phyloP scores from a whole-genome alignment of 2,113 vertebrate genomes.

The Pelobates fuscus region DNA sequence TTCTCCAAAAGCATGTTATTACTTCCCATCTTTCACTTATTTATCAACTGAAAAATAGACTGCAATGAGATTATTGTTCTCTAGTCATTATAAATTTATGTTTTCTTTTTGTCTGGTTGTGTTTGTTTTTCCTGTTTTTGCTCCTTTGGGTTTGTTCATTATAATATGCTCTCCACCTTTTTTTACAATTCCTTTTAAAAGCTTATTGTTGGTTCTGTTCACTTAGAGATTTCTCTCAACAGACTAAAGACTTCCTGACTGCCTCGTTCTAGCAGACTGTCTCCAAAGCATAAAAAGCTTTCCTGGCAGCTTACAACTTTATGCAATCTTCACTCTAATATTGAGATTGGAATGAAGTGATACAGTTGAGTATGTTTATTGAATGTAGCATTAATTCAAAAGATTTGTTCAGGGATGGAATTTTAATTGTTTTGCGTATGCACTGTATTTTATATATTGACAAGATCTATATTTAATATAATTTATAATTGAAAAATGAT shows the following conservation, averaged over 20 bases:
- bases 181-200: background rate
- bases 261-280: slow-evolving; percentile 19
- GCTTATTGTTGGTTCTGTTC: slow-evolving; percentile 10
- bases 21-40: too few relatives aligned
- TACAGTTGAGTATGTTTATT: slow-evolving; percentile 28
- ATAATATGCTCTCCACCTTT: background rate
- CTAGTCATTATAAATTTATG: too few relatives aligned
- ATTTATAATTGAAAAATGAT: too few relatives aligned
- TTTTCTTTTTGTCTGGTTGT: too few relatives aligned
- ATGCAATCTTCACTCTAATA: slow-evolving; percentile 24
- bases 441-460: background rate
- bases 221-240: slow-evolving; percentile 8
- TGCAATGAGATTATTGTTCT: too few relatives aligned
- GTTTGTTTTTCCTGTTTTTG: too few relatives aligned
- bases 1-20: too few relatives aligned
- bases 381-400: slow-evolving; percentile 14
- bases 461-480: too few relatives aligned
- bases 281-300: slow-evolving; percentile 34
- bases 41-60: too few relatives aligned
- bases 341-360: slow-evolving; percentile 6
- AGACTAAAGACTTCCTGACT: slow-evolving; percentile 29
- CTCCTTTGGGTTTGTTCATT: background rate
- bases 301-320: slow-evolving; percentile 31
- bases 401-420: slow-evolving; percentile 1
- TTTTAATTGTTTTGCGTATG: slow-evolving; percentile 10